phyloP scores from a whole-genome alignment of 2,113 vertebrate species.

The Anhinga rufa region DNA sequence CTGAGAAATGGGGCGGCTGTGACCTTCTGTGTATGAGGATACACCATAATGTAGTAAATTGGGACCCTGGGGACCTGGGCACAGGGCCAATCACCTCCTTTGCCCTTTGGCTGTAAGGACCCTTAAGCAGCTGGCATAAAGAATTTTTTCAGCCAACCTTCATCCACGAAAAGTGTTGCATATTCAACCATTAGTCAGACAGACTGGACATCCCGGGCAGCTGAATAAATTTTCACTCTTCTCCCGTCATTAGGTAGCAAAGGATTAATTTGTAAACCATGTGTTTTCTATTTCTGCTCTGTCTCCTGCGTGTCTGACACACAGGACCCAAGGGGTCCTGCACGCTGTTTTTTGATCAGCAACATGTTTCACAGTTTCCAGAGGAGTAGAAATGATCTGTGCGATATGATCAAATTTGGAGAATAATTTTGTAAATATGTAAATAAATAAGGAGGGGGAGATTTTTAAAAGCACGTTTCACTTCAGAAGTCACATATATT shows the following conservation, averaged over 20 bases:
- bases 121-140: background rate
- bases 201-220: background rate
- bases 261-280: background rate
- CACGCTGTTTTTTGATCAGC: background rate
- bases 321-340: background rate
- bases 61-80: accelerated
- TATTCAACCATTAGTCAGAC: background rate
- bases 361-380: background rate
- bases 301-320: background rate
- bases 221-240: background rate
- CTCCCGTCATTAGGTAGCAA: background rate
- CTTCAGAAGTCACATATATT: background rate
- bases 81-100: accelerated
- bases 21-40: background rate
- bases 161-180: background rate
- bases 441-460: background rate
- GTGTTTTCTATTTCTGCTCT: background rate
- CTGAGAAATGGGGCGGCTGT: background rate
- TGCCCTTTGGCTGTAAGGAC: background rate
- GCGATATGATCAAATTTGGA: background rate
- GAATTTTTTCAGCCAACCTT: background rate
- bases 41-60: background rate
- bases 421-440: background rate
- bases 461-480: background rate
- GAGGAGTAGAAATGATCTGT: background rate